Evolutionary conservation across 2,113 vertebrate species (phyloP).

Genomic region (Anguilla japonica): DNA sequence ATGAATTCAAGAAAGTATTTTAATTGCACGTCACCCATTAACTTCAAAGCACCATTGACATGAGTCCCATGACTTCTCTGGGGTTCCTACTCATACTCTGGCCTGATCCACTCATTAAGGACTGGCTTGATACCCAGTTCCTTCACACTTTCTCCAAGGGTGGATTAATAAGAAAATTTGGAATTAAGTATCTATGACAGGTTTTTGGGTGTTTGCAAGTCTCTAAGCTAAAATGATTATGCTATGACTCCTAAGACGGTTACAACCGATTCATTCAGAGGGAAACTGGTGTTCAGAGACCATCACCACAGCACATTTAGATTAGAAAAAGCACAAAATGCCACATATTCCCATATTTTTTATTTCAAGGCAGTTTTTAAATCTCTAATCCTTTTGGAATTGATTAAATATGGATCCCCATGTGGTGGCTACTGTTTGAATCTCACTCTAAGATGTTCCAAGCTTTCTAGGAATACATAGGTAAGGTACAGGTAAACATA

Average conservation of each 20-base stretch:
- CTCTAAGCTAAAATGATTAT: conserved; percentile 10
- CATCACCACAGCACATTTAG: not conserved
- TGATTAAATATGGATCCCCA: conserved; percentile 1
- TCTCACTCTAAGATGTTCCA: not conserved
- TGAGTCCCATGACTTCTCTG: conserved; percentile 3
- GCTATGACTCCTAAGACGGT: not conserved
- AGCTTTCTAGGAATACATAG: not conserved
- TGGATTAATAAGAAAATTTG: conserved; percentile 20
- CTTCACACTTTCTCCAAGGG: conserved; percentile 1
- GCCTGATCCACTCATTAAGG: conserved; percentile 13
- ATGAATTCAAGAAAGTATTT: conserved; percentile 22
- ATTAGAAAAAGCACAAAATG: not conserved
- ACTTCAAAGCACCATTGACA: conserved; percentile 25
- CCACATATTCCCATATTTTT: not conserved
- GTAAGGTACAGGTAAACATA: too few species aligned
- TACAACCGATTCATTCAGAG: conserved; percentile 1
- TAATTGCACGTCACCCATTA: conserved; percentile 33
- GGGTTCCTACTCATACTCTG: not conserved
- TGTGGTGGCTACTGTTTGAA: not conserved
- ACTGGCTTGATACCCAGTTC: not conserved
- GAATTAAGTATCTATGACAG: conserved; percentile 10
- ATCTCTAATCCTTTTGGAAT: not conserved
- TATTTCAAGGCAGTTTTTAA: not conserved
- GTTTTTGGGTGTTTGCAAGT: conserved; percentile 2
- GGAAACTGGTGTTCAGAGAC: not conserved